Evolutionary conservation across 2,797 vertebrate species (phyloP).

Genomic region (Galaxias olidus): DNA sequence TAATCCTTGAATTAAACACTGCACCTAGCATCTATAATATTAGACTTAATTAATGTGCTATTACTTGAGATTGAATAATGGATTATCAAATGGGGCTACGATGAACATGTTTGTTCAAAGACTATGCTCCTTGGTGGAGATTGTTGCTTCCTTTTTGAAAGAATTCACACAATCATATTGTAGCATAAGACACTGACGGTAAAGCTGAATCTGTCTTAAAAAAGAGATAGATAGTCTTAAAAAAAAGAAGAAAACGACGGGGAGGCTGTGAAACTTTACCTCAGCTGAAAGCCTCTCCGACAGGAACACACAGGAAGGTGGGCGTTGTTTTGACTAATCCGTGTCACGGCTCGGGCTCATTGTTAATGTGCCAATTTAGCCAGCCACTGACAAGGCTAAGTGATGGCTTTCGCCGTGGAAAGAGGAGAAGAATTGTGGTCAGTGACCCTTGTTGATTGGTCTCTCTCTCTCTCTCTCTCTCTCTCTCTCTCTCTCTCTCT

Average conservation of each 20-base stretch:
- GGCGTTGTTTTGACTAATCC: conserved; percentile 27
- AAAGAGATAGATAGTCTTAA: neutral
- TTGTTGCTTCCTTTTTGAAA: neutral
- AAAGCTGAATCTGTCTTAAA: neutral
- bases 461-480: no score
- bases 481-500: no score
- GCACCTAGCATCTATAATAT: conserved; percentile 26
- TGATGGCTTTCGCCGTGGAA: conserved; percentile 24
- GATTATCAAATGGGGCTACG: conserved; percentile 22
- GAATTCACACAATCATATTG: no score
- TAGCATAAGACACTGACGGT: no score
- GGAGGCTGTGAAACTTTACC: conserved; percentile 6
- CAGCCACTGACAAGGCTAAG: conserved; percentile 33
- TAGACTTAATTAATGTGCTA: no score
- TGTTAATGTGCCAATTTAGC: conserved; percentile 40
- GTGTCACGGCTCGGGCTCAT: conserved; percentile 27
- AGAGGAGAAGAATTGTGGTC: conserved; percentile 38
- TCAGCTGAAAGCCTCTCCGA: conserved; percentile 11
- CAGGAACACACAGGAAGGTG: conserved; percentile 23
- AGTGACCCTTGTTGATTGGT: conserved; percentile 30
- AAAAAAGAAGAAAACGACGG: neutral
- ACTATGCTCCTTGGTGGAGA: neutral
- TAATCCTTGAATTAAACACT: neutral
- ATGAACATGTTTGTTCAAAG: conserved; percentile 22
- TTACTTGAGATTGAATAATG: conserved; percentile 31